Evolutionary conservation across 2,888 invertebrate species (phyloP), one percentile per base, ranked within the genome.

Genomic region (Clusia tigrina): DNA sequence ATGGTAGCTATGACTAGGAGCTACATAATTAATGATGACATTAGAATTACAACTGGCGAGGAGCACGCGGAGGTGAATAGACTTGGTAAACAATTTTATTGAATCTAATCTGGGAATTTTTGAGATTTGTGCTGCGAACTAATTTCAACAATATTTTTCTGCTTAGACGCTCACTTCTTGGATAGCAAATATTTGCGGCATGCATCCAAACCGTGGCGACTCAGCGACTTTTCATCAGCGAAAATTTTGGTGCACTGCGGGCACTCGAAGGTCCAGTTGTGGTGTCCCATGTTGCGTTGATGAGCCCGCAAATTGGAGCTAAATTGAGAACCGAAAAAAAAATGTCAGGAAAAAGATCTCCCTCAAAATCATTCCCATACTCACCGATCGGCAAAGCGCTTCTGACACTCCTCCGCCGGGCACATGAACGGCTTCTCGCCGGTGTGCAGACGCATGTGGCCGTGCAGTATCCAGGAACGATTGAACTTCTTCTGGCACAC

Each of bases 231-330:
- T 48, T 86, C 85, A 80, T 90, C 89, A 61, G 89, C 90, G 81
- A 91, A 91, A 1, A 90, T 88, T 78, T 90, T 90, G 64, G 87
- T 87, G 71, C 91, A 91, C 61, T 86, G 86, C 1, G 85, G 79
- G 74, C 90, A 90, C 59, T 87, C 86, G 87, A 89, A 89, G 70
- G 87, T 84, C 90, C 90, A 90, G 58, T 86, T 81, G 80, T 90
- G 90, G 80, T 91, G 90, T 5, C 88, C 88, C 70, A 89, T 87
- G 9, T 90, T 89, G 66, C 90, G 87, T 77, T 90, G 90, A 84
- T 91, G 90, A 0, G 91, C 90, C 56, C 90, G 86, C 46, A 91
- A 83, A 79, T 91, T 91, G 0, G 90, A 90, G 54, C 90, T 90
- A 20, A 20, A 22, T 18, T 6, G 42, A 42, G n/a, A 12, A 20